Evolutionary conservation across 2,113 vertebrate genomes (phyloP).

Genomic region (Tachuris rubrigastra): DNA sequence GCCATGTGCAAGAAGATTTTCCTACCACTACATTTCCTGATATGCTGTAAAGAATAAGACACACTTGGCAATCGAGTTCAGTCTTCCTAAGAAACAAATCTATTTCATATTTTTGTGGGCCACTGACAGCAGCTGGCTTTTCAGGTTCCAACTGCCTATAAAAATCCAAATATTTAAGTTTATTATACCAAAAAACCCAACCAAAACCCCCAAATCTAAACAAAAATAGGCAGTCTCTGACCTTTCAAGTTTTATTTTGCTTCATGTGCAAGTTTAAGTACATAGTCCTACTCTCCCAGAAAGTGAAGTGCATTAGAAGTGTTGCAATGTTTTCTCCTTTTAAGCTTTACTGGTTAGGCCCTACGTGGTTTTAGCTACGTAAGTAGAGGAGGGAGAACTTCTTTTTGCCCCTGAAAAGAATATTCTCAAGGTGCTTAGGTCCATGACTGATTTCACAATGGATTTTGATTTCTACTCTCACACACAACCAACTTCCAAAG

Average conservation of each 20-base stretch:
- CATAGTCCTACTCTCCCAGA: neutral
- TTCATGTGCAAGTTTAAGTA: neutral
- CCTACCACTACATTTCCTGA: neutral
- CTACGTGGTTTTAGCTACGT: neutral
- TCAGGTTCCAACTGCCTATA: neutral
- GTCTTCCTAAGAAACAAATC: neutral
- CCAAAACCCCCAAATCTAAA: neutral
- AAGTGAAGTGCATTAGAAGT: neutral
- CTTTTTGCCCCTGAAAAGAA: neutral
- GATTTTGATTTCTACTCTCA: neutral
- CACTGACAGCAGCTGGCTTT: neutral
- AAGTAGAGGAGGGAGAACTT: fast-evolving
- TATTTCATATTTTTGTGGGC: neutral
- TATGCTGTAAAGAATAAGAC: neutral
- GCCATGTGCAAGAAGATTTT: neutral
- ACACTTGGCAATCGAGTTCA: neutral
- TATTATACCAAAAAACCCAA: neutral
- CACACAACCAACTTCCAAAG: neutral
- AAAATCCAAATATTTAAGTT: neutral
- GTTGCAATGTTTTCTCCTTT: neutral
- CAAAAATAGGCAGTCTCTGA: neutral
- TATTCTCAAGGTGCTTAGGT: neutral
- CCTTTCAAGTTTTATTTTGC: neutral
- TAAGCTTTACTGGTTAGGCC: neutral
- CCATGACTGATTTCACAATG: neutral